Evolutionary conservation across 2,113 vertebrate genomes (phyloP), one percentile per base, ranked within the genome.

Genomic region (Nycticryphes semicollaris): DNA sequence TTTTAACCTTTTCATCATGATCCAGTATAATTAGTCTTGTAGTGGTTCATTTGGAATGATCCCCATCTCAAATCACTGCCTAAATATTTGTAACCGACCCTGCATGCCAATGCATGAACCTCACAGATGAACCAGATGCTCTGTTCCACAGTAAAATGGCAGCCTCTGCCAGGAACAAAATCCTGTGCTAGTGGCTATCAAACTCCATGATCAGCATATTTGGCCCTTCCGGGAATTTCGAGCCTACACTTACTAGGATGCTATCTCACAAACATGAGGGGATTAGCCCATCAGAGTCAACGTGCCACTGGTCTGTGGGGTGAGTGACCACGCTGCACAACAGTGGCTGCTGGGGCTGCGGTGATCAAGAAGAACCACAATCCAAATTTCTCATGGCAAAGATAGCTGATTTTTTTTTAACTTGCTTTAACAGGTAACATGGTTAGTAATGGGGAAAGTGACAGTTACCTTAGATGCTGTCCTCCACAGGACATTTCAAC

Each of bases 231-330:
- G 14, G 50, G 56, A 66, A 74, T 60, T 25, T 37, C 8, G 8
- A 66, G 37, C 25, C 53, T 19, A 37, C 9, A 50, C 28, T 31
- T 77, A 63, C 19, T 23, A 63, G 30, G 54, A 63, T 21, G n/a
- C 23, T 33, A 23, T 17, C 41, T 74, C 68, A 70, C 64, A 76
- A 80, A 41, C 22, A 25, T 24, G 31, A 83, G 63, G 24, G 0
- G 1, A 30, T 43, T 5, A 54, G 8, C 33, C 43, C 30, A 2
- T 7, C 2, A 3, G 8, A 73, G 25, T n/a, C 60, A 79, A 31
- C 0, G 3, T 27, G 62, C 12, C n/a, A 39, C n/a, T 31, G 9
- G n/a, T 30, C n/a, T 48, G 9, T 2, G 11, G 10, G 35, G 25
- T 27, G 54, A 69, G 39, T 3, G 3, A 39, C 28, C 12, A 14